Evolutionary conservation across 23 tunicate species (phyloP).

Genomic region (Clavelina lepadiformis): DNA sequence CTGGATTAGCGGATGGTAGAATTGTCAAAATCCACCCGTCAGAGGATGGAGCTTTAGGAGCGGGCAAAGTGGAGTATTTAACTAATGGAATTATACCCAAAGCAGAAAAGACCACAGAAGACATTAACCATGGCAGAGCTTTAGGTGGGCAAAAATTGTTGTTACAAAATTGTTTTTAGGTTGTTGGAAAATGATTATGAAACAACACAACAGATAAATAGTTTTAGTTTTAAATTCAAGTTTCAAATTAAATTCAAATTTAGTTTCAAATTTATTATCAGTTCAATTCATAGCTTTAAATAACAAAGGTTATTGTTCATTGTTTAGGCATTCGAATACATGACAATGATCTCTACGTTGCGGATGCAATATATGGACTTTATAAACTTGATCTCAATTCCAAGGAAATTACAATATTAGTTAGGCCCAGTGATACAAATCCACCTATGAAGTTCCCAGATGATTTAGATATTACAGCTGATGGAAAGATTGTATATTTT

Average conservation of each 20-base stretch:
- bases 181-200: not conserved
- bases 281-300: too few relatives aligned
- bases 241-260: too few relatives aligned
- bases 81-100: constrained; percentile 9
- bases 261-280: too few relatives aligned
- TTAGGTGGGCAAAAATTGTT: constrained; percentile 14
- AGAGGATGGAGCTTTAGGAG: constrained; percentile 12
- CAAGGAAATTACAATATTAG: constrained; percentile 6
- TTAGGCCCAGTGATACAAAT: constrained; percentile 16
- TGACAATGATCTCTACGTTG: constrained; percentile 25
- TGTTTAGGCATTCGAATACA: constrained; percentile 36
- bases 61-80: constrained; percentile 25
- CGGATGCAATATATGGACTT: constrained; percentile 57
- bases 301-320: too few relatives aligned
- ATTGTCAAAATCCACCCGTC: constrained; percentile 12
- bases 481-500: constrained; percentile 34
- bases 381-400: constrained; percentile 24
- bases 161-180: not conserved
- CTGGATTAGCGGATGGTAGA: constrained; percentile 24
- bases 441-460: constrained; percentile 59
- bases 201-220: too few relatives aligned
- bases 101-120: constrained; percentile 32
- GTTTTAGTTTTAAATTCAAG: too few relatives aligned
- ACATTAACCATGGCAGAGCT: constrained; percentile 21
- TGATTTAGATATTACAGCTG: constrained; percentile 42